Base-by-base conservation (phyloP, 2,113 vertebrate species). In the Illadopsis cleaveri region DNA sequence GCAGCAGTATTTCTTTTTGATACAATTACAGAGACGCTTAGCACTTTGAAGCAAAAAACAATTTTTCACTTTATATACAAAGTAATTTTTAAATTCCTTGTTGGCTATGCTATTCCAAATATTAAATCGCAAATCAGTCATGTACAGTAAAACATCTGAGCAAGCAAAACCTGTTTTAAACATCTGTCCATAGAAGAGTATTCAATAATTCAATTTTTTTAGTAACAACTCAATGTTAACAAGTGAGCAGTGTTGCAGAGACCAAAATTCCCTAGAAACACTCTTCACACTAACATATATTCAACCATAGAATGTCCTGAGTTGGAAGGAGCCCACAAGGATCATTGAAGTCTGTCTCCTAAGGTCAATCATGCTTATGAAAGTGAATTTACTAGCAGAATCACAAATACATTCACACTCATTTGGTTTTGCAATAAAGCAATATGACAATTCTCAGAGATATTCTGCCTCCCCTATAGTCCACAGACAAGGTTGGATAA, bases 51-150 rank as follows among this genome's bases (percentile, higher is more conserved):
- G 40, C 15, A 88, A 82, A 91, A 91, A 69, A 9, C 23, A 62
- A 51, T 75, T 76, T 82, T 75, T 96, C 70, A 76, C 62, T 88
- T 87, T 90, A 69, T 87, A 37, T 1, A 0, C 31, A 90, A 76
- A 90, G 14, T 12, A n/a, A 92, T 90, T 85, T 91, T 90, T 94
- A 45, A 76, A 53, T 91, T 94, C 57, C 73, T 81, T 72, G 27
- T 89, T 94, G 40, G 51, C 24, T 31, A 16, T 56, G 61, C 22
- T 31, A 31, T 25, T 76, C 15, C 30, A 91, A 94, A 75, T 84
- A 84, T 42, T 91, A 82, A 86, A 84, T 64, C 25, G 71, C 65
- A 84, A 53, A 87, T 85, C 82, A 85, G 53, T 71, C 57, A 82
- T 40, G 15, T 82, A 91, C 12, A 64, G 38, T 76, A 79, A 62